Conservation (phyloP, 1,140 invertebrate species). For the Telenomus remus region DNA sequence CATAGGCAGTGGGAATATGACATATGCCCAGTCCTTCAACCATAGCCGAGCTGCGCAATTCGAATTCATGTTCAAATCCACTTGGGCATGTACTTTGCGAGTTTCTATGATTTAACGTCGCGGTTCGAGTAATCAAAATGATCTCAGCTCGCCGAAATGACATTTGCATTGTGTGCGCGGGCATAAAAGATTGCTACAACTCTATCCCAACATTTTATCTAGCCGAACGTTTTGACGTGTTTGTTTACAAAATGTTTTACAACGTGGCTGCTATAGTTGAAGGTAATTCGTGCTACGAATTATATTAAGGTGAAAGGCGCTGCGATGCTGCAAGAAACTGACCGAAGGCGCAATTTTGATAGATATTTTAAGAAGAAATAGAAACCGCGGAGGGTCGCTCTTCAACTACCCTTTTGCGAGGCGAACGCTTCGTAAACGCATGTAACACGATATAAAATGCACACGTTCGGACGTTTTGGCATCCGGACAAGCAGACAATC, state of each 20-base stretch:
- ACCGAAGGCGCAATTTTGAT: slow-evolving; percentile 30
- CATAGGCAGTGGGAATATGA: slow-evolving; percentile 74
- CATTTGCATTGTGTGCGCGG: slow-evolving; percentile 26
- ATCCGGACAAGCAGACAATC: slow-evolving; percentile 76
- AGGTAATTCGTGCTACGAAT: slow-evolving; percentile 2
- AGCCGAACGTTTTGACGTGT: neutral
- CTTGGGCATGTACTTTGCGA: slow-evolving; percentile 64
- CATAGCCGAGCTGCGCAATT: slow-evolving; percentile 58
- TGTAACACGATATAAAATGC: slow-evolving; percentile 75
- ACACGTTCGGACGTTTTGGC: slow-evolving; percentile 75
- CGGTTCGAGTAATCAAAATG: slow-evolving; percentile 62
- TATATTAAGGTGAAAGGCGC: neutral
- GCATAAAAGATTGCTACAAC: slow-evolving; percentile 12
- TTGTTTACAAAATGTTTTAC: neutral
- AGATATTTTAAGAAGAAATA: slow-evolving; percentile 49
- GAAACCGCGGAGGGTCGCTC: slow-evolving; percentile 64
- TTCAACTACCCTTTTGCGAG: slow-evolving; percentile 65
- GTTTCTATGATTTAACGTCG: slow-evolving; percentile 60
- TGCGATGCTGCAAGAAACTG: slow-evolving; percentile 13
- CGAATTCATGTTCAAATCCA: slow-evolving; percentile 71
- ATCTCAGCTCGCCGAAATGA: slow-evolving; percentile 30
- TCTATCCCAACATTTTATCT: slow-evolving; percentile 10
- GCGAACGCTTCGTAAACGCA: slow-evolving; percentile 67
- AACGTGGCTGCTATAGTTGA: neutral
- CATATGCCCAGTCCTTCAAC: slow-evolving; percentile 67